Percentiles rank a stretch among this genome's conserved stretches.
These are phyloP conservation scores for Chiloscyllium punctatum DNA, from an alignment of 2,797 vertebrate species.

Conservation along the genomic window DNA sequence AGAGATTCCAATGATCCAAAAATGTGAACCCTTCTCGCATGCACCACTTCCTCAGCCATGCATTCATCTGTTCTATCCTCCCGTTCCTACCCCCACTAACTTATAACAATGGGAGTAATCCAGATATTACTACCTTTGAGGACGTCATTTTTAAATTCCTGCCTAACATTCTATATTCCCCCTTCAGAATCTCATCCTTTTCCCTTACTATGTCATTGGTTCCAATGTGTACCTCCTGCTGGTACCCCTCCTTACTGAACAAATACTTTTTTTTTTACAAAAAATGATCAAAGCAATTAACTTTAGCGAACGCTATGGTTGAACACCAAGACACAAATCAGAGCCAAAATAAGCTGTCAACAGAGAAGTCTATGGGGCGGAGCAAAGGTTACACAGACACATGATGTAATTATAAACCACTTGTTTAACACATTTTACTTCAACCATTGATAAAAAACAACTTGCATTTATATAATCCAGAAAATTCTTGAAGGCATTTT, in stretches of 20 bases:
- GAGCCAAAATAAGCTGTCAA: not conserved
- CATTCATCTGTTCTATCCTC: no score
- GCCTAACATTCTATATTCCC: no score
- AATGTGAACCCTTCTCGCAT: no score
- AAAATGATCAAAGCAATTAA: not conserved
- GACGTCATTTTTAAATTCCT: no score
- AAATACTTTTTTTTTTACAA: not conserved
- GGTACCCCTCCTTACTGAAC: not conserved
- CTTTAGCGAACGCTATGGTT: not conserved
- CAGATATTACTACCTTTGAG: no score
- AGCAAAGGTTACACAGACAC: not conserved
- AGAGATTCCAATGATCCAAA: no score
- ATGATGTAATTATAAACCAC: not conserved
- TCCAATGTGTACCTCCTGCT: no score
- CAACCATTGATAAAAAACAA: not conserved
- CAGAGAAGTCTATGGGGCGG: not conserved
- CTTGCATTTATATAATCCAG: not conserved
- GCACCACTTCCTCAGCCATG: no score
- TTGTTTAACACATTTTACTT: not conserved
- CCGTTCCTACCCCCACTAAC: no score
- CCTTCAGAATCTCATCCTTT: no score
- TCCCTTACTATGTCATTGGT: no score
- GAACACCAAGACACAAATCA: not conserved
- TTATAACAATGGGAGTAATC: no score
- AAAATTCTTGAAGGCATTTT: not conserved